These are phyloP conservation scores for Heliconius congener DNA, from an alignment of 1,140 invertebrate species.

Conservation along the genomic window DNA sequence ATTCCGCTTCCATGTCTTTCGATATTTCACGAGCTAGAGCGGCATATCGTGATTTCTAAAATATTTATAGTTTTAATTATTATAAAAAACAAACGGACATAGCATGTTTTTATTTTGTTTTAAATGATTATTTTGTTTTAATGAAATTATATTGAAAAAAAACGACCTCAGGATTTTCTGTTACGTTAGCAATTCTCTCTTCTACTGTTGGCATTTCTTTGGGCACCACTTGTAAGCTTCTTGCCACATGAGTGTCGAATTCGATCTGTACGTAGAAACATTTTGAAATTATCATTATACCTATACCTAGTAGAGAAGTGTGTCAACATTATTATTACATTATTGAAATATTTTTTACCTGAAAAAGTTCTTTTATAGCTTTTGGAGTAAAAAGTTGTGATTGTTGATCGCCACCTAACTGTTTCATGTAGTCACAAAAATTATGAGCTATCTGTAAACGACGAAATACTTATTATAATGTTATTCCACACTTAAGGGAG, in stretches of 20 bases:
- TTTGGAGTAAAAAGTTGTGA: slow-evolving; percentile 76
- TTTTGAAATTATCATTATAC: not conserved
- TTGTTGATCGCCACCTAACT: slow-evolving; percentile 77
- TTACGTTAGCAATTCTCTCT: slow-evolving; percentile 63
- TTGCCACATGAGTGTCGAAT: slow-evolving; percentile 73
- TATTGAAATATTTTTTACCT: slow-evolving; percentile 48
- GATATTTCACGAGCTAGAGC: slow-evolving; percentile 66
- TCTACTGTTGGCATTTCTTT: slow-evolving; percentile 70
- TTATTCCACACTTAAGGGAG: too few species aligned
- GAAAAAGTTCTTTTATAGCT: slow-evolving; percentile 78
- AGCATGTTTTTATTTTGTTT: too few species aligned
- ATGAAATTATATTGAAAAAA: not conserved
- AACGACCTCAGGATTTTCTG: slow-evolving; percentile 58
- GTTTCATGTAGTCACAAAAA: slow-evolving; percentile 78
- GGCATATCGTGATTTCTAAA: slow-evolving; percentile 57
- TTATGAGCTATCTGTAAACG: slow-evolving; percentile 73
- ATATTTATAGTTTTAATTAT: too few species aligned
- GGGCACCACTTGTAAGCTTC: slow-evolving; percentile 66
- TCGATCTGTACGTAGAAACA: slow-evolving; percentile 64
- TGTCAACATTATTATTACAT: not conserved
- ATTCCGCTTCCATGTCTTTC: slow-evolving; percentile 68
- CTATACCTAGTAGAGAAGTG: not conserved
- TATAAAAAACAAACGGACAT: too few species aligned
- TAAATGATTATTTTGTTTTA: too few species aligned
- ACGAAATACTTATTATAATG: not conserved